phyloP scores from a whole-genome alignment of 2,888 invertebrate species.

The Drosophila mimica region DNA sequence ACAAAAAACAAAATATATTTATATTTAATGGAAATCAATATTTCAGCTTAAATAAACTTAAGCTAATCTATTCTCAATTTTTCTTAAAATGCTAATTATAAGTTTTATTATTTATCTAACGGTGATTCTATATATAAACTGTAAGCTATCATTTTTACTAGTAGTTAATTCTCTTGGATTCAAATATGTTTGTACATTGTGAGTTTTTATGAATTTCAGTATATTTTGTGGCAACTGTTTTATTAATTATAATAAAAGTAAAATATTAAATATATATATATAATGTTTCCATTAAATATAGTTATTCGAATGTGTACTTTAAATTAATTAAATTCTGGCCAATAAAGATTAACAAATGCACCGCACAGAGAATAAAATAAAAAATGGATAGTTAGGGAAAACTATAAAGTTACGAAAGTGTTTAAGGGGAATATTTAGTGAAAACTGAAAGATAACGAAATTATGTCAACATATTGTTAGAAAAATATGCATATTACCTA shows the following conservation, averaged over 20 bases:
- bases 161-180: not conserved
- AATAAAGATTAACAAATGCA: too few relatives aligned
- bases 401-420: not conserved
- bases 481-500: not conserved
- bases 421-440: not conserved
- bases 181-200: not conserved
- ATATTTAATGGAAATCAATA: not conserved
- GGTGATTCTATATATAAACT: not conserved
- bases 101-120: not conserved
- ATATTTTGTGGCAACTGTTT: not conserved
- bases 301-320: not conserved
- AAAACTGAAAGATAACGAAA: not conserved
- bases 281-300: not conserved
- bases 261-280: not conserved
- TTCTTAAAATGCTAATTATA: not conserved
- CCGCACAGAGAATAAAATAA: too few relatives aligned
- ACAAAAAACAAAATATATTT: not conserved
- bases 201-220: not conserved
- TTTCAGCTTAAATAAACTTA: not conserved
- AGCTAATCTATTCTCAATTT: not conserved
- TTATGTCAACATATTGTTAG: not conserved
- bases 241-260: not conserved
- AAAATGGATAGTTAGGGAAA: not conserved
- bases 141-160: not conserved
- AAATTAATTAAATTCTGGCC: not conserved